Evolutionary conservation across 1,140 invertebrate genomes (phyloP).

Genomic region (Anoplophora glabripennis): DNA sequence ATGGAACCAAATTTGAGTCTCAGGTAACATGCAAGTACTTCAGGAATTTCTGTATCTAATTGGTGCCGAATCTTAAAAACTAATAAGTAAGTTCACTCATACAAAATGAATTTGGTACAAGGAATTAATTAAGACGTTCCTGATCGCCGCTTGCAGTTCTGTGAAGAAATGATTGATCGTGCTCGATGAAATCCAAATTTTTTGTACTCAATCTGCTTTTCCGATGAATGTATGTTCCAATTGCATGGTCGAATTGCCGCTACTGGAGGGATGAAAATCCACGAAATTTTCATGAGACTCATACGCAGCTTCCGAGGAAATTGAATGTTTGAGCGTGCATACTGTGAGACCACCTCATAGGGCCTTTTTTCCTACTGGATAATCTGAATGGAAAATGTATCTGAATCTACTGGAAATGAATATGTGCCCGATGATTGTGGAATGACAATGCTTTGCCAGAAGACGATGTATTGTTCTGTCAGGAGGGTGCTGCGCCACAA

Average conservation of each 20-base stretch:
- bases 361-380: neutral
- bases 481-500: neutral
- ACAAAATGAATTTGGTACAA: neutral
- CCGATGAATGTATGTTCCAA: neutral
- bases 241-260: neutral
- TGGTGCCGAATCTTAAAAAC: neutral
- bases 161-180: too few species aligned
- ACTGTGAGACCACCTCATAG: neutral
- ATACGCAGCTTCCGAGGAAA: too few species aligned
- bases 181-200: too few species aligned
- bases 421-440: too few species aligned
- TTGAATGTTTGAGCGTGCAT: neutral
- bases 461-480: too few species aligned
- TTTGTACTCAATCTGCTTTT: too few species aligned
- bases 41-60: neutral
- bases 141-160: too few species aligned
- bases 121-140: neutral
- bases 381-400: neutral
- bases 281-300: neutral
- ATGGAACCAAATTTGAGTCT: too few species aligned
- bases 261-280: neutral
- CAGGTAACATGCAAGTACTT: neutral
- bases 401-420: too few species aligned
- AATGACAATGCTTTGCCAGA: too few species aligned
- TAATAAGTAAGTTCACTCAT: neutral